Conservation (phyloP, 2,888 invertebrate species). For the Anarsia innoxiella region DNA sequence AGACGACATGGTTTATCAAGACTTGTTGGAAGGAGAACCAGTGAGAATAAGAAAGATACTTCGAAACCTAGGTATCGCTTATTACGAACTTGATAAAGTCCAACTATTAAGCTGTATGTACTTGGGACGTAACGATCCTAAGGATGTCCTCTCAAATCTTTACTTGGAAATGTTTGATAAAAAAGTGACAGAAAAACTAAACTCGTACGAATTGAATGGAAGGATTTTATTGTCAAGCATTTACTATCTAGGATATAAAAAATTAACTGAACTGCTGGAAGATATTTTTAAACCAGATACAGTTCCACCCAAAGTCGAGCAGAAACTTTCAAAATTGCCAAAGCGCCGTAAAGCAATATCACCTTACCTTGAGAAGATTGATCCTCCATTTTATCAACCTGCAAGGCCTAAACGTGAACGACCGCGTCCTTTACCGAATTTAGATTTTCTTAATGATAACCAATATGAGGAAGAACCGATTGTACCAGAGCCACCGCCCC, state of each 20-base stretch:
- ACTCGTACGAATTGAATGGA: conserved; percentile 45
- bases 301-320: conserved; percentile 14
- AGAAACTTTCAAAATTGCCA: too few species aligned
- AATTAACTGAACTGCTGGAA: conserved; percentile 37
- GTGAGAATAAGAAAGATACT: conserved; percentile 33
- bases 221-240: conserved; percentile 52
- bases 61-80: too few species aligned
- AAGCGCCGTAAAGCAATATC: conserved; percentile 36
- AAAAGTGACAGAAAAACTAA: conserved; percentile 37
- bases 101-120: conserved; percentile 50
- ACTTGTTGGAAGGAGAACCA: conserved; percentile 52
- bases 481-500: conserved; percentile 36
- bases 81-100: too few species aligned
- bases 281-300: conserved; percentile 33
- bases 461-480: conserved; percentile 48
- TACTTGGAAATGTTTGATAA: conserved; percentile 43
- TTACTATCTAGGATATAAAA: conserved; percentile 48
- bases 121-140: conserved; percentile 45
- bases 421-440: conserved; percentile 49
- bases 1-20: conserved; percentile 46
- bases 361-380: conserved; percentile 51
- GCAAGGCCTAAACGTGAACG: conserved; percentile 27
- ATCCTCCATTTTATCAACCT: conserved; percentile 38
- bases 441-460: conserved; percentile 48
- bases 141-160: conserved; percentile 54